phyloP scores from a whole-genome alignment of 2,113 vertebrate genomes.

The Loxodonta africana region DNA sequence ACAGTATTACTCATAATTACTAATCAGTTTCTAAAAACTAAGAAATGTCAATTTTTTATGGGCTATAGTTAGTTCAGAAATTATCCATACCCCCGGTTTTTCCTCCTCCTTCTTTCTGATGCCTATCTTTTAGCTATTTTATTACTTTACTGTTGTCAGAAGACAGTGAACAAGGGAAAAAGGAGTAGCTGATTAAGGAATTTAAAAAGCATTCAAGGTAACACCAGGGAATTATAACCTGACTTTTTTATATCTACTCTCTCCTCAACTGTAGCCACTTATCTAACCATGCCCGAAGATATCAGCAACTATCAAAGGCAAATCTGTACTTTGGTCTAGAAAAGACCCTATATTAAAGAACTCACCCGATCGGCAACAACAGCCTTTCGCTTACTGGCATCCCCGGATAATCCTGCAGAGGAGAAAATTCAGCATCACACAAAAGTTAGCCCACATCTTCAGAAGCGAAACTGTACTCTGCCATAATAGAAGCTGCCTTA shows the following conservation, averaged over 20 bases:
- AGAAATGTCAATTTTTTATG: slow-evolving; percentile 11
- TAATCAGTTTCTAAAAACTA: slow-evolving; percentile 38
- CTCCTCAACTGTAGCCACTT: not conserved
- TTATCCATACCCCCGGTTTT: not conserved
- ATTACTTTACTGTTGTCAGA: not conserved
- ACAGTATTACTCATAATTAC: slow-evolving; percentile 23
- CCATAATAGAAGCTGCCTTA: not conserved
- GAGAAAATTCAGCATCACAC: slow-evolving; percentile 55
- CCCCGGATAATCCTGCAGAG: slow-evolving; percentile 93
- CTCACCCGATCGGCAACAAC: slow-evolving; percentile 95
- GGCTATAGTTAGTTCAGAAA: slow-evolving; percentile 13
- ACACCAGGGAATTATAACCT: not conserved
- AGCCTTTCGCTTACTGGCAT: slow-evolving; percentile 93
- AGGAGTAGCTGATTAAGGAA: not conserved
- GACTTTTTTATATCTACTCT: not conserved
- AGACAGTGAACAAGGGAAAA: not conserved
- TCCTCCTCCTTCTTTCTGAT: not conserved
- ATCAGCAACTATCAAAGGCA: not conserved
- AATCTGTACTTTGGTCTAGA: not conserved
- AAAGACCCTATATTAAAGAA: slow-evolving; percentile 54
- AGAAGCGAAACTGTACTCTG: not conserved
- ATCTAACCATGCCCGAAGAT: not conserved
- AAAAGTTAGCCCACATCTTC: not conserved
- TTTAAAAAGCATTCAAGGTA: not conserved
- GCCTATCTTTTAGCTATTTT: not conserved